phyloP scores from a whole-genome alignment of 2,888 invertebrate species.

The Phengaris alcon region DNA sequence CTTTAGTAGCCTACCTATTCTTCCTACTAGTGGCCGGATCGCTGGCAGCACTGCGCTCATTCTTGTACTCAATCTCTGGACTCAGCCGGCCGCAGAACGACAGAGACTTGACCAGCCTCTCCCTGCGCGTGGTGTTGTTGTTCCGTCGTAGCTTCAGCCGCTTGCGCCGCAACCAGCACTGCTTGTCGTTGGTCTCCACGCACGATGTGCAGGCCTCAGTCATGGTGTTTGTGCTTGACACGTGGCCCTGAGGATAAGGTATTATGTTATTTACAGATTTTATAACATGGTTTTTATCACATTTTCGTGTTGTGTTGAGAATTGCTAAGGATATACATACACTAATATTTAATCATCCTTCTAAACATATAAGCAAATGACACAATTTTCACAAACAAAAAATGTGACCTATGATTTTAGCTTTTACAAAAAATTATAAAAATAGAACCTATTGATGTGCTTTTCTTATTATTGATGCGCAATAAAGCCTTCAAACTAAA shows the following conservation, averaged over 20 bases:
- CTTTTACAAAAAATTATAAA: no score
- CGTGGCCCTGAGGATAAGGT: conserved; percentile 59
- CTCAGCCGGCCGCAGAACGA: conserved; percentile 84
- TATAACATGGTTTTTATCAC: no score
- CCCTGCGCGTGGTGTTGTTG: conserved; percentile 53
- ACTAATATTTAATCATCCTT: no score
- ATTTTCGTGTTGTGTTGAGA: no score
- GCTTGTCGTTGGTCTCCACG: conserved; percentile 69
- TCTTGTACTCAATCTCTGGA: conserved; percentile 78
- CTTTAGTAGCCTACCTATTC: conserved; percentile 55
- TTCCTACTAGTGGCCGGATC: conserved; percentile 81
- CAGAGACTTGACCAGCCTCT: conserved; percentile 84
- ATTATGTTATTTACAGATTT: neutral
- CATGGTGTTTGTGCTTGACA: conserved; percentile 76
- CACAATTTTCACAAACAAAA: no score
- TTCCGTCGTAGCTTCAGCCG: conserved; percentile 62
- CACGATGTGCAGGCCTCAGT: conserved; percentile 76
- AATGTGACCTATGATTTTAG: no score
- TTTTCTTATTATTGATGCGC: no score
- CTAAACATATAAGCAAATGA: no score
- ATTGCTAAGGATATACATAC: no score
- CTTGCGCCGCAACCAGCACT: conserved; percentile 68
- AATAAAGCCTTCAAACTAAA: no score
- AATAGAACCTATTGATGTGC: no score
- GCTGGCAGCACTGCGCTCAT: conserved; percentile 80